Conservation (phyloP, 2,888 invertebrate species). For the Spodoptera picta region DNA sequence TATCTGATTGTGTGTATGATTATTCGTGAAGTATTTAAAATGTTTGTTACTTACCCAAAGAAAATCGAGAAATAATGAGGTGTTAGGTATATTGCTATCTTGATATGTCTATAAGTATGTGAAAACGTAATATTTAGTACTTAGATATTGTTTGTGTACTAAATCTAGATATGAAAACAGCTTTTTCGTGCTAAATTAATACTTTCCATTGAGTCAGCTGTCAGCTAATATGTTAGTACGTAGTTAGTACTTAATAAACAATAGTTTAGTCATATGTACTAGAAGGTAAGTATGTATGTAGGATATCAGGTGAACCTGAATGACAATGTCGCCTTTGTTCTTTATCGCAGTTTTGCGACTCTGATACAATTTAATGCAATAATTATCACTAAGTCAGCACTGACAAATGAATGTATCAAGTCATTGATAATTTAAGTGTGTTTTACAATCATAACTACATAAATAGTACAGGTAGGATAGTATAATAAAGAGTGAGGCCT, state of each 20-base stretch:
- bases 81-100: too few species aligned
- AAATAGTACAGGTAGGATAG: constrained; percentile 8
- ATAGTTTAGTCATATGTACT: constrained; percentile 24
- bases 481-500: constrained; percentile 35
- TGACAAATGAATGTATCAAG: constrained; percentile 33
- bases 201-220: too few species aligned
- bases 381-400: constrained; percentile 35
- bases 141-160: too few species aligned
- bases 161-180: too few species aligned
- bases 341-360: constrained; percentile 38
- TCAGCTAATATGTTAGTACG: neutral
- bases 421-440: constrained; percentile 40
- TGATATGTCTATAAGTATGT: too few species aligned
- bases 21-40: too few species aligned
- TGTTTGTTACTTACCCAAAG: too few species aligned
- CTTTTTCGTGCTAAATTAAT: too few species aligned
- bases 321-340: constrained; percentile 67
- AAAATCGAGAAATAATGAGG: too few species aligned
- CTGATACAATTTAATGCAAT: constrained; percentile 43
- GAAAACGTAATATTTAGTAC: too few species aligned
- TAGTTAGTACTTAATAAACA: constrained; percentile 28
- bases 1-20: too few species aligned
- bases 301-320: constrained; percentile 50
- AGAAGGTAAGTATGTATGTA: constrained; percentile 10
- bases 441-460: constrained; percentile 9